Conservation (phyloP, 2,888 invertebrate genomes). For the Temnothorax unifasciatus region DNA sequence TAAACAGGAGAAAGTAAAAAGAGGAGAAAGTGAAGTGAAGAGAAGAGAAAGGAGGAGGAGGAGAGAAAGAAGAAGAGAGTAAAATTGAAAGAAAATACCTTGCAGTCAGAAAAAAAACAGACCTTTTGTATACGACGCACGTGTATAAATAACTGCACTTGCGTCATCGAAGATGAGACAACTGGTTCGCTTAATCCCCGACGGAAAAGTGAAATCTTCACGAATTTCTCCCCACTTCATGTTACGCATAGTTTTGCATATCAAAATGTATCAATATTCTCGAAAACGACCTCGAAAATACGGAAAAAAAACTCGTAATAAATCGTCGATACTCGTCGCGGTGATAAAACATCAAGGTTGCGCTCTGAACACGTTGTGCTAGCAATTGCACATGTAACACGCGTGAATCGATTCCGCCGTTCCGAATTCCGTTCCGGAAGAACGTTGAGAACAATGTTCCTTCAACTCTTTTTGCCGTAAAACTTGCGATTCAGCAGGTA, state of each 20-base stretch:
- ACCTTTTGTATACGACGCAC: not conserved
- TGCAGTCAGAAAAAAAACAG: not conserved
- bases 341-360: not conserved
- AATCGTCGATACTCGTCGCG: not conserved
- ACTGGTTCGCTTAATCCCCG: not conserved
- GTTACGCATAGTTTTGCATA: not conserved
- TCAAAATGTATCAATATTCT: not conserved
- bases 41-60: not conserved
- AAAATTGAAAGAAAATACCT: not conserved
- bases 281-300: not conserved
- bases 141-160: not conserved
- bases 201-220: constrained; percentile 15
- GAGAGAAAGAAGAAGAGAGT: not conserved
- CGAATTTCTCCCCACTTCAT: not conserved
- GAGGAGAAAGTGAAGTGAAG: not conserved
- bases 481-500: constrained; percentile 92
- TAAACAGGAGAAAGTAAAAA: not conserved
- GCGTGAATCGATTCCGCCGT: not conserved
- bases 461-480: constrained; percentile 88
- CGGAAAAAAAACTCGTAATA: not conserved
- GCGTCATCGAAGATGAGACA: not conserved
- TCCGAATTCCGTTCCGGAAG: not conserved
- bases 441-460: not conserved
- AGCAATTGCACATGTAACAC: constrained; percentile 37
- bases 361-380: not conserved